A percentile compares a stretch with the other conserved stretches of the same genome.
These are phyloP conservation scores for Oxytorus armatus DNA, from an alignment of 2,888 invertebrate genomes.

Conservation along the genomic window DNA sequence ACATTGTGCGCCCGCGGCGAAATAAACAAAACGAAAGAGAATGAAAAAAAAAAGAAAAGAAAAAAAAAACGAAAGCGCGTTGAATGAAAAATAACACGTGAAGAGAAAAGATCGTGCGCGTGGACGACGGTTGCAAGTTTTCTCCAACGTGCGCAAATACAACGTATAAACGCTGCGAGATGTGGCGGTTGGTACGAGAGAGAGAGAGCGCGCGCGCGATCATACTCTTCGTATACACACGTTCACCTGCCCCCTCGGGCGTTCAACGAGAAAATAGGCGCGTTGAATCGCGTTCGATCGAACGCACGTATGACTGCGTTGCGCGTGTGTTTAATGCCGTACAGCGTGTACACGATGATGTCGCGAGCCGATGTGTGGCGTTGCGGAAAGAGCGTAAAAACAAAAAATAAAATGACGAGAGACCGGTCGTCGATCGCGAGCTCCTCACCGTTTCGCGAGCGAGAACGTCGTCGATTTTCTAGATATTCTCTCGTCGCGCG, in stretches of 20 bases:
- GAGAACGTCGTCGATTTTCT: constrained; percentile 33
- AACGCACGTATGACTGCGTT: constrained; percentile 10
- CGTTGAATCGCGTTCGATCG: constrained; percentile 57
- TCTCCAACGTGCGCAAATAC: constrained; percentile 55
- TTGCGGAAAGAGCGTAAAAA: constrained; percentile 5
- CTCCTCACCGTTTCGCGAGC: constrained; percentile 22
- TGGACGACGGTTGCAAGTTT: constrained; percentile 65
- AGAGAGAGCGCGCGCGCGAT: no score
- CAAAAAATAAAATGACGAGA: constrained; percentile 5
- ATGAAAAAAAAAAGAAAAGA: constrained; percentile 22
- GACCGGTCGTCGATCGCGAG: constrained; percentile 54
- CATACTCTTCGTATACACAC: constrained; percentile 9
- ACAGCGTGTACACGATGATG: constrained; percentile 21
- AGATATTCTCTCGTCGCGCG: constrained; percentile 1
- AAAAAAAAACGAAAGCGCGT: constrained; percentile 48
- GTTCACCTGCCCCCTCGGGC: constrained; percentile 62
- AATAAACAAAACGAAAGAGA: constrained; percentile 5
- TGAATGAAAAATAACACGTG: constrained; percentile 60
- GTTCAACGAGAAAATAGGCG: constrained; percentile 62
- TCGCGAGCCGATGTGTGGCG: constrained; percentile 15
- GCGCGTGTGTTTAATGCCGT: neutral
- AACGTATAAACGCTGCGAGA: constrained; percentile 34
- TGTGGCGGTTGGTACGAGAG: constrained; percentile 1
- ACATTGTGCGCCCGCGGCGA: constrained; percentile 17
- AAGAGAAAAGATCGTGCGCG: constrained; percentile 55